Conservation (phyloP, 1,140 invertebrate genomes). For the Zaprionus ornatus region DNA sequence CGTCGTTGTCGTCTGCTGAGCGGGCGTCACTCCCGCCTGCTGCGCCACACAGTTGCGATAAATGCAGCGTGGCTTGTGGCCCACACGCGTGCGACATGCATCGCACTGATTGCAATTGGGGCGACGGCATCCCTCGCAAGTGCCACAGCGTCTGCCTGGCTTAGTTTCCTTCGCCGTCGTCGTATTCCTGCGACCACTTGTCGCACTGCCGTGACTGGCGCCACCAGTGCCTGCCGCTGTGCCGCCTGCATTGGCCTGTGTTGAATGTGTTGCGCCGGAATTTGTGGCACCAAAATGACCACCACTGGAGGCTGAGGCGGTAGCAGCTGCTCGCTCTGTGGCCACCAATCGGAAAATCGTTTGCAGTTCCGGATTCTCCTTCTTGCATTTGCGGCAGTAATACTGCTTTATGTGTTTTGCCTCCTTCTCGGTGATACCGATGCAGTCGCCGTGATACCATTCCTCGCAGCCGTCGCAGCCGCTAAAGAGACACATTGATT, state of each 20-base stretch:
- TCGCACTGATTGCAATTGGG: slow-evolving; percentile 92
- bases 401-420: slow-evolving; percentile 97
- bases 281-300: slow-evolving; percentile 30
- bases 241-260: slow-evolving; percentile 11
- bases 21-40: neutral
- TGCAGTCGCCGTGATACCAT: slow-evolving; percentile 99
- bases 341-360: slow-evolving; percentile 87
- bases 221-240: slow-evolving; percentile 62
- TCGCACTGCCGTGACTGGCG: neutral
- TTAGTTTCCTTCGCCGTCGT: slow-evolving; percentile 33
- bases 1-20: slow-evolving; percentile 2
- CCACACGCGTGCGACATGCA: slow-evolving; percentile 92
- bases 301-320: slow-evolving; percentile 24
- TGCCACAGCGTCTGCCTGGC: slow-evolving; percentile 88
- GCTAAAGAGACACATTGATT: slow-evolving; percentile 84
- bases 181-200: neutral
- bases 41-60: slow-evolving; percentile 84
- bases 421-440: slow-evolving; percentile 96
- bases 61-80: slow-evolving; percentile 90
- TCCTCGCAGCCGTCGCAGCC: slow-evolving; percentile 98
- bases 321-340: slow-evolving; percentile 56
- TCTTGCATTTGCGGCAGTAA: slow-evolving; percentile 93
- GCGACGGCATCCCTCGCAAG: slow-evolving; percentile 91
- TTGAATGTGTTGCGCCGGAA: slow-evolving; percentile 4
- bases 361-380: slow-evolving; percentile 92